A percentile compares a stretch with the other conserved stretches of the same genome.
Evolutionary conservation across 2,888 invertebrate species (phyloP).

Genomic region (Sturmia bella): DNA sequence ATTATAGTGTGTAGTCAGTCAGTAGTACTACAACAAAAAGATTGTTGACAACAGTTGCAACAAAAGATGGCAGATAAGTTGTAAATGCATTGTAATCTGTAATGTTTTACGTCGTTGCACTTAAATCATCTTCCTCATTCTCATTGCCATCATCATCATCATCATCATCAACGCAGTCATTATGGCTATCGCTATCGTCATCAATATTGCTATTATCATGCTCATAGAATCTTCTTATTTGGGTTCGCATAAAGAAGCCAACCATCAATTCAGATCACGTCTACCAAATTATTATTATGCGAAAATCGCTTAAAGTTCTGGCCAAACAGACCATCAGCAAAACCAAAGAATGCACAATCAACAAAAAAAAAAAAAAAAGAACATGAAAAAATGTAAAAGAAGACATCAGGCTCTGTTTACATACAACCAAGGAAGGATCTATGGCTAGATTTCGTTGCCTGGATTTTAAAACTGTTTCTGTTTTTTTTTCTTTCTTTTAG

Average conservation of each 20-base stretch:
- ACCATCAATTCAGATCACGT: conserved; percentile 78
- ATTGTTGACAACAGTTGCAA: conserved; percentile 53
- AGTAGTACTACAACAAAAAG: conserved; percentile 25
- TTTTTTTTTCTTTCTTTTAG: background rate
- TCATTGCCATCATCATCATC: conserved; percentile 36
- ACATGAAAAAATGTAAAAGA: conserved; percentile 21
- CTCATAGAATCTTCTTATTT: conserved; percentile 39
- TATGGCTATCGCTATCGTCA: conserved; percentile 60
- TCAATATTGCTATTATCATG: conserved; percentile 47
- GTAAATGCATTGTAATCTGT: conserved; percentile 60
- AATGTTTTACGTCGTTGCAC: conserved; percentile 43
- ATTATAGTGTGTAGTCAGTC: background rate
- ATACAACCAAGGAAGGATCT: conserved; percentile 75
- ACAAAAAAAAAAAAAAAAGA: conserved; percentile 37
- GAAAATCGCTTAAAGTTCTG: conserved; percentile 75
- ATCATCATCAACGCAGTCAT: conserved; percentile 40
- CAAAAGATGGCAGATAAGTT: conserved; percentile 42
- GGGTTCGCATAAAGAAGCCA: conserved; percentile 18
- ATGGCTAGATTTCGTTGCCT: conserved; percentile 37
- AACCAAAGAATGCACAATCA: conserved; percentile 15
- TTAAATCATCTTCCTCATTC: conserved; percentile 36
- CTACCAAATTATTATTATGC: conserved; percentile 80
- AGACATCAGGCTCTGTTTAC: conserved; percentile 38
- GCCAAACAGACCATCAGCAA: conserved; percentile 39
- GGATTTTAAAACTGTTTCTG: background rate